Evolutionary conservation across 37 sponge, comb jelly and placozoan species (phyloP).

Genomic region (Spongia lamella): DNA sequence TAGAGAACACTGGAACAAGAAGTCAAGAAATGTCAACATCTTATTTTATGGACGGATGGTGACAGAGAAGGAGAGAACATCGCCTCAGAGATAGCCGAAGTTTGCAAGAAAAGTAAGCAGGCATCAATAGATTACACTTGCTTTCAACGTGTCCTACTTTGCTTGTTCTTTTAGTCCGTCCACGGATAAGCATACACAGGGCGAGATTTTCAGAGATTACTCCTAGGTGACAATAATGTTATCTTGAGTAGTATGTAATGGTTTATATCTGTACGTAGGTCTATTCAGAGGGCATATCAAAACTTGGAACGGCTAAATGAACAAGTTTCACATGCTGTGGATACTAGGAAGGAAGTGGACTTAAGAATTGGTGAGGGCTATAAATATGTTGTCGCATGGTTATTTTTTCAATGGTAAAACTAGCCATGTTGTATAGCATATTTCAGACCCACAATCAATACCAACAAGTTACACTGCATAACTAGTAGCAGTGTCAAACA

Average conservation of each 20-base stretch:
- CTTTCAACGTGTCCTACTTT: no score
- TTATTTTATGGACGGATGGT: slow-evolving; percentile 96
- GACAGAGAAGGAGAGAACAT: slow-evolving; percentile 99
- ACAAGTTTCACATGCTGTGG: slow-evolving; percentile 78
- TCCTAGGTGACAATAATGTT: slow-evolving; percentile 49
- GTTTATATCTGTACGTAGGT: slow-evolving; percentile 41
- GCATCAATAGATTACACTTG: no score
- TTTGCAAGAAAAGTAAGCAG: slow-evolving; percentile 64
- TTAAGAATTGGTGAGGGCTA: slow-evolving; percentile 79
- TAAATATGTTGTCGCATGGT: no score
- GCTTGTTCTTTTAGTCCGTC: slow-evolving; percentile 74
- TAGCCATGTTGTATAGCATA: no score
- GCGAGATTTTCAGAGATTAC: slow-evolving; percentile 97
- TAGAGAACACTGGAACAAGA: slow-evolving; percentile 88
- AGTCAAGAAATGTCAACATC: slow-evolving; percentile 59
- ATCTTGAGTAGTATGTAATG: neutral
- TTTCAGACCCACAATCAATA: no score
- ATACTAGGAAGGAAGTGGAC: slow-evolving; percentile 91
- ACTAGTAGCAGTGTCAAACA: no score
- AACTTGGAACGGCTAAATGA: slow-evolving; percentile 63
- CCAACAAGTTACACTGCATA: no score
- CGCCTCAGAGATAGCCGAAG: slow-evolving; percentile 88
- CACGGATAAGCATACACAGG: slow-evolving; percentile 76
- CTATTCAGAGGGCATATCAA: slow-evolving; percentile 77
- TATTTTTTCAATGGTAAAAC: no score